Conservation (phyloP, 2,888 invertebrate species). For the Sturmia bella region DNA sequence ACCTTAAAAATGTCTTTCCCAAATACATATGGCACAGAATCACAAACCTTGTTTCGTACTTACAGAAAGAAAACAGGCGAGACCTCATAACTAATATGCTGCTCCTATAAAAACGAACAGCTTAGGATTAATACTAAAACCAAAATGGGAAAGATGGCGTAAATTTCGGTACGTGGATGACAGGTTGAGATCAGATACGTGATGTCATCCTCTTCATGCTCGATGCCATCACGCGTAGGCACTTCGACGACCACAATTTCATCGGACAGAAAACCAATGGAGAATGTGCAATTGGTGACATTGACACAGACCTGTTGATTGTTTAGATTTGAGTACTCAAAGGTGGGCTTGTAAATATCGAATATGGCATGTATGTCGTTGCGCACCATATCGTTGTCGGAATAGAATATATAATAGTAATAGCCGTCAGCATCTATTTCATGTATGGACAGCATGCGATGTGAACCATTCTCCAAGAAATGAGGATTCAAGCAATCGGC, state of each 20-base stretch:
- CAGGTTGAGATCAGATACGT: slow-evolving; percentile 89
- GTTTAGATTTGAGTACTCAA: slow-evolving; percentile 85
- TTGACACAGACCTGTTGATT: slow-evolving; percentile 86
- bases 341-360: slow-evolving; percentile 92
- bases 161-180: slow-evolving; percentile 89
- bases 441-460: slow-evolving; percentile 86
- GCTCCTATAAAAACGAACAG: slow-evolving; percentile 89
- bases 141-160: slow-evolving; percentile 90
- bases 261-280: slow-evolving; percentile 87
- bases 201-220: slow-evolving; percentile 88
- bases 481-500: slow-evolving; percentile 86
- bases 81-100: background rate
- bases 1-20: no score
- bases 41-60: no score
- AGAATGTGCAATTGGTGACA: slow-evolving; percentile 89
- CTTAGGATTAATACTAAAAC: slow-evolving; percentile 89
- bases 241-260: slow-evolving; percentile 93
- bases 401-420: slow-evolving; percentile 94
- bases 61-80: background rate
- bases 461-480: slow-evolving; percentile 86
- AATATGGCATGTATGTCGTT: slow-evolving; percentile 93
- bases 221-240: slow-evolving; percentile 90
- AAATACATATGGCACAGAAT: no score
- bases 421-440: slow-evolving; percentile 90
- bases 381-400: slow-evolving; percentile 90